Evolutionary conservation across 2,797 vertebrate species (phyloP).

Genomic region (Podarcis lilfordi): DNA sequence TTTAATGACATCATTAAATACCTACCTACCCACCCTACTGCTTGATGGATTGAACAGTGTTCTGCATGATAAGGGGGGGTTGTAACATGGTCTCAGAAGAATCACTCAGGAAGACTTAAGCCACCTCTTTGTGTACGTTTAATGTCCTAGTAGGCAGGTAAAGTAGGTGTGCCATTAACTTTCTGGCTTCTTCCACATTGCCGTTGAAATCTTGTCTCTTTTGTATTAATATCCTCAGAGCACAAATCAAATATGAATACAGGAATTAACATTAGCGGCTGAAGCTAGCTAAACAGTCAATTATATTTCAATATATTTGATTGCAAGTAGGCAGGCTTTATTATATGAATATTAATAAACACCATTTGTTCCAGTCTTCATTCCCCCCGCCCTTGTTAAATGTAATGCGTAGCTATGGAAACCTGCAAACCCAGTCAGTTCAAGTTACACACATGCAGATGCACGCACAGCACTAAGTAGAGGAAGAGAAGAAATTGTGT

Average conservation of each 20-base stretch:
- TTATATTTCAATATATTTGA: constrained; percentile 57
- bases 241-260: constrained; percentile 23
- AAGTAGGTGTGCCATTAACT: neutral
- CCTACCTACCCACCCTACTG: neutral
- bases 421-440: constrained; percentile 54
- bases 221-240: neutral
- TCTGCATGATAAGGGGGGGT: neutral
- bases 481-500: constrained; percentile 40
- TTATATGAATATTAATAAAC: constrained; percentile 57
- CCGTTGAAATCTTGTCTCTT: neutral
- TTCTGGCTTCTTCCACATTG: neutral
- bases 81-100: constrained; percentile 26
- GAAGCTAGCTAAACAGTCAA: constrained; percentile 49
- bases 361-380: constrained; percentile 23
- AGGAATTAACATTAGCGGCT: constrained; percentile 44
- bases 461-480: constrained; percentile 20
- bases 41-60: constrained; percentile 23
- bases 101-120: constrained; percentile 19
- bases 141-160: neutral
- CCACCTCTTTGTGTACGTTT: neutral
- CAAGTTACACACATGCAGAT: constrained; percentile 40
- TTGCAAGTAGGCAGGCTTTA: constrained; percentile 42
- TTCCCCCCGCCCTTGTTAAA: constrained; percentile 48
- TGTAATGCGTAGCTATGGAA: constrained; percentile 61
- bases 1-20: constrained; percentile 9